A percentile compares a stretch with the other conserved stretches of the same genome.
These are phyloP conservation scores for Ceuthmochares aereus DNA, from an alignment of 2,113 vertebrate species.

Conservation along the genomic window DNA sequence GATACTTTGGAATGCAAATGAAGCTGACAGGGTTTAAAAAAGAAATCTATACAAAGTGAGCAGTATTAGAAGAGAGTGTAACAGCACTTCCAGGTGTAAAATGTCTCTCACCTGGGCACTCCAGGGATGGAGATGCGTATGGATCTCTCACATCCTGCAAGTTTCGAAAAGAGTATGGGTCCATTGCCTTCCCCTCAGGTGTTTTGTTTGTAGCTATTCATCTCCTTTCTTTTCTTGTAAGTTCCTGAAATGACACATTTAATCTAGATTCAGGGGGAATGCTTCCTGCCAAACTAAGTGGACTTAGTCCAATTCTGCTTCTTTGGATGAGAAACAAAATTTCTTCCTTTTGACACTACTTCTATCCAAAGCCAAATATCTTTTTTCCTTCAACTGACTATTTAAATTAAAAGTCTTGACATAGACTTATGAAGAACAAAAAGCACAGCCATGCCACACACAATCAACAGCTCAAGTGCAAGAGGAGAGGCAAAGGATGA, in stretches of 20 bases:
- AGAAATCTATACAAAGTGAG: background rate
- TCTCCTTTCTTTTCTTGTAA: background rate
- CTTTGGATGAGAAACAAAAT: background rate
- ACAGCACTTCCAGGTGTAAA: background rate
- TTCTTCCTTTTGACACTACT: background rate
- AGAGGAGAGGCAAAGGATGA: background rate
- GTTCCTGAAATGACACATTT: background rate
- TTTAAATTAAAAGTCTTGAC: background rate
- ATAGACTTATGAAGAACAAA: background rate
- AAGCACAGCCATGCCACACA: background rate
- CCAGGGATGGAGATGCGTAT: background rate
- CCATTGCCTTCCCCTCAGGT: background rate
- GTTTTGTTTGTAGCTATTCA: background rate
- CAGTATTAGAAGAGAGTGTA: background rate
- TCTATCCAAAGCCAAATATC: background rate
- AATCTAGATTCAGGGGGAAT: background rate
- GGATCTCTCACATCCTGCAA: background rate
- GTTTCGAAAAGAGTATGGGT: fast-evolving
- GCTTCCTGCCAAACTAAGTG: background rate
- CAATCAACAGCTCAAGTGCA: background rate
- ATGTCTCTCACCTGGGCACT: background rate
- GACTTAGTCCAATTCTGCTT: background rate
- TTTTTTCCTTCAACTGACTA: background rate
- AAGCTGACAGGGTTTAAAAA: background rate
- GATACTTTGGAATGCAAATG: background rate